phyloP scores from a whole-genome alignment of 1,140 invertebrate genomes.

The Zeugodacus cucurbitae region DNA sequence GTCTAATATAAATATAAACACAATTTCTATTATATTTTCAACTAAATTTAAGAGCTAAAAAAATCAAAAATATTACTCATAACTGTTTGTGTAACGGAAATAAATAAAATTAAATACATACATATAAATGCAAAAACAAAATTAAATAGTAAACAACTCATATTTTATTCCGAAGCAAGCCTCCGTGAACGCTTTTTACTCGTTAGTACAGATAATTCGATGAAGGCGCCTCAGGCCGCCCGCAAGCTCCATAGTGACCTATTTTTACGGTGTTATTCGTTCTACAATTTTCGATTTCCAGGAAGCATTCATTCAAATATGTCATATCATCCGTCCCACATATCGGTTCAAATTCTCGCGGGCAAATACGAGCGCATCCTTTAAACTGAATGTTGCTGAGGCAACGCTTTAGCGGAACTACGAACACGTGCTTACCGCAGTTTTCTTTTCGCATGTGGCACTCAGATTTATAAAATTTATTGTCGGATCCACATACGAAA shows the following conservation, averaged over 20 bases:
- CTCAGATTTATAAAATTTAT: constrained; percentile 90
- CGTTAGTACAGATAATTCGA: constrained; percentile 61
- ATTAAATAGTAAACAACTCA: neutral
- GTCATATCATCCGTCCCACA: constrained; percentile 90
- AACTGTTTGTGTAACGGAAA: neutral
- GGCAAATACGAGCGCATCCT: constrained; percentile 87
- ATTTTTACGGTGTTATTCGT: constrained; percentile 69
- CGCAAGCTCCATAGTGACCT: constrained; percentile 63
- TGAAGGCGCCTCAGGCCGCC: constrained; percentile 61
- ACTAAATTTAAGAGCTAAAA: neutral
- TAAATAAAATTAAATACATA: neutral
- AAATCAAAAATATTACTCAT: constrained; percentile 7
- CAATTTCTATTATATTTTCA: constrained; percentile 2
- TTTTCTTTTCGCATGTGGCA: constrained; percentile 93
- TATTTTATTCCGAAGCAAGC: neutral
- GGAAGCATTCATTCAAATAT: constrained; percentile 92
- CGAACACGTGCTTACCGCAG: constrained; percentile 90
- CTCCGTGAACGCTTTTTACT: neutral
- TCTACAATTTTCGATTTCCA: constrained; percentile 89
- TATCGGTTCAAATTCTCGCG: constrained; percentile 86
- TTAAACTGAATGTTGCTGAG: constrained; percentile 84
- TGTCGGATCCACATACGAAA: constrained; percentile 93
- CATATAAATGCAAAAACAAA: constrained; percentile 34
- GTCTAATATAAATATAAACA: constrained; percentile 22
- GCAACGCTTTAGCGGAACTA: constrained; percentile 86